phyloP scores from a whole-genome alignment of 37 sponge, comb jelly and placozoan species.

The Agelas oroides region DNA sequence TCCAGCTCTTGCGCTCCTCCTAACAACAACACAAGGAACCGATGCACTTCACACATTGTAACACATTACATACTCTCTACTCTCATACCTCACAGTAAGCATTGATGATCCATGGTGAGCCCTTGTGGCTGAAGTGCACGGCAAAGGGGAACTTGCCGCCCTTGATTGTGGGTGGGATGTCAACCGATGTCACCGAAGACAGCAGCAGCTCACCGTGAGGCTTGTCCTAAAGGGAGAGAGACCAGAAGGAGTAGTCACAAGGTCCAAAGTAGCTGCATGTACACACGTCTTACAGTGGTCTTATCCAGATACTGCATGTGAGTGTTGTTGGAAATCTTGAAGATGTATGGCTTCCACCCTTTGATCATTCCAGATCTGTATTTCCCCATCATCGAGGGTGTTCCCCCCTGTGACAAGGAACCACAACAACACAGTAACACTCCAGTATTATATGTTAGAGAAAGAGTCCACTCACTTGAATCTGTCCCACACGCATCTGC shows the following conservation, averaged over 20 bases:
- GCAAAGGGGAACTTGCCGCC: constrained; percentile 42
- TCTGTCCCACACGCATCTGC: too few relatives aligned
- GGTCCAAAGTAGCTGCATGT: too few relatives aligned
- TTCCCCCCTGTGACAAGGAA: background rate
- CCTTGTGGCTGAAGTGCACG: constrained; percentile 47
- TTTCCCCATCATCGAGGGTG: background rate
- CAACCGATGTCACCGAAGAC: constrained; percentile 21
- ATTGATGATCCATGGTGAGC: constrained; percentile 62
- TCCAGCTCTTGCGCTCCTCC: constrained; percentile 67
- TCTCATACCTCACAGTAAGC: constrained; percentile 32
- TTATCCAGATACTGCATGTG: constrained; percentile 19
- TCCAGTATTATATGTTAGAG: too few relatives aligned
- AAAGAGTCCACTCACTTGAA: too few relatives aligned
- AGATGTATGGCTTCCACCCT: constrained; percentile 24
- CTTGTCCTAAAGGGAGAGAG: background rate
- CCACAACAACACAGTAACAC: too few relatives aligned
- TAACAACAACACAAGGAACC: background rate
- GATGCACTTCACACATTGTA: too few relatives aligned
- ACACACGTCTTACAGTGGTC: too few relatives aligned
- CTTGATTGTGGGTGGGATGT: background rate
- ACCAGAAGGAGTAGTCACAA: too few relatives aligned
- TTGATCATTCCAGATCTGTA: constrained; percentile 1
- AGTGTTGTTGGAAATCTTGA: constrained; percentile 3
- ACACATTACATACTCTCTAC: too few relatives aligned
- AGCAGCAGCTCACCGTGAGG: constrained; percentile 40